Conservation (phyloP, 2,797 vertebrate species). For the Caiman crocodilus region DNA sequence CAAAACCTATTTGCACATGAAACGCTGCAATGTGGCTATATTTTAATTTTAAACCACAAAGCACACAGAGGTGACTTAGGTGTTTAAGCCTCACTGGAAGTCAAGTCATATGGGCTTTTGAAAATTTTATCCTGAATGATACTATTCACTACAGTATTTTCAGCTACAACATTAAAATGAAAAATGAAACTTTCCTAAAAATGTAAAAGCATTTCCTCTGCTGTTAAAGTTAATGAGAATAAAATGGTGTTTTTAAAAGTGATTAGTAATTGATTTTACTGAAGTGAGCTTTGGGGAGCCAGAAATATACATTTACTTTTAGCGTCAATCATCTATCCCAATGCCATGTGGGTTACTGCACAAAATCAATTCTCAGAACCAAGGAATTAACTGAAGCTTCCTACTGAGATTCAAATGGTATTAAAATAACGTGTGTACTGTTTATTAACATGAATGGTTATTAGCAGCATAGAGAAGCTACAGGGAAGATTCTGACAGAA, state of each 20-base stretch:
- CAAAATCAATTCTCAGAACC: not conserved
- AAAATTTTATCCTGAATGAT: not conserved
- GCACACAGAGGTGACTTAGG: not conserved
- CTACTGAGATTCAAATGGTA: slow-evolving; percentile 1
- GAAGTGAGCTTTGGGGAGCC: not conserved
- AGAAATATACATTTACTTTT: not conserved
- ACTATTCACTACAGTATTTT: not conserved
- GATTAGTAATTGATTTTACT: not conserved
- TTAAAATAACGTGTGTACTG: not conserved
- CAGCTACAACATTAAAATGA: not conserved
- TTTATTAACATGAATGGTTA: not conserved
- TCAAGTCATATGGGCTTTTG: not conserved
- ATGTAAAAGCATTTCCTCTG: not conserved
- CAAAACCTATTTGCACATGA: not conserved
- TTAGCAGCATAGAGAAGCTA: not conserved
- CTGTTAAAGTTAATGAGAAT: not conserved
- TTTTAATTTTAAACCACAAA: not conserved
- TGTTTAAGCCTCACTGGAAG: not conserved
- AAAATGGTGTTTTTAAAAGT: not conserved
- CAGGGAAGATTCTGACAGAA: not conserved
- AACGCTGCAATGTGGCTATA: not conserved
- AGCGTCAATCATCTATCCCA: not conserved
- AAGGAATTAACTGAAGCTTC: not conserved
- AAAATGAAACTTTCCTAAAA: not conserved
- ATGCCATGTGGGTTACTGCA: not conserved